Conservation (phyloP, 2,113 vertebrate genomes). For the Carollia perspicillata region DNA sequence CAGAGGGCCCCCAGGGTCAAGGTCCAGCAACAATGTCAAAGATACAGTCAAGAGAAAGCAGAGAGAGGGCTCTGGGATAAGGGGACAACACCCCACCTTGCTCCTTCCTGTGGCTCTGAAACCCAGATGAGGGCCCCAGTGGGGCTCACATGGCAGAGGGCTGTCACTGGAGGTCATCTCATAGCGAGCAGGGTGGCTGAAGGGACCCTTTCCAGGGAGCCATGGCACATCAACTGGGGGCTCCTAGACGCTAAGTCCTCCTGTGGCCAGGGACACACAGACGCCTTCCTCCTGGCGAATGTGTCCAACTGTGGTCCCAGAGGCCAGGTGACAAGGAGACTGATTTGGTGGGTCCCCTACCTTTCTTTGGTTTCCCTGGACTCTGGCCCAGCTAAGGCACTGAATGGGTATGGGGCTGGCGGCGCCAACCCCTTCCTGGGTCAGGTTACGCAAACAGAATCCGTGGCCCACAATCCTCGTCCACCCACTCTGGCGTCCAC, state of each 20-base stretch:
- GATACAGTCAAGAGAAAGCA: neutral
- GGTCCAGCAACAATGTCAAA: neutral
- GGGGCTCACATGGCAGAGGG: neutral
- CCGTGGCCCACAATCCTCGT: accelerated
- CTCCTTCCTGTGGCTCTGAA: neutral
- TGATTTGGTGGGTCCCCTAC: neutral
- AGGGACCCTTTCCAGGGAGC: neutral
- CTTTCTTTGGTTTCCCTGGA: neutral
- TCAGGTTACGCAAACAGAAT: neutral
- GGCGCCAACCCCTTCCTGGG: accelerated
- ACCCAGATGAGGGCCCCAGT: no score
- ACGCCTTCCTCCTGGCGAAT: neutral
- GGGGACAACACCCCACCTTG: neutral
- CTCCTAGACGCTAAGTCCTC: neutral
- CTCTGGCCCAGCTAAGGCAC: neutral
- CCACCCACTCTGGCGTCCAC: neutral
- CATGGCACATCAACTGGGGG: accelerated
- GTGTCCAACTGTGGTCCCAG: accelerated
- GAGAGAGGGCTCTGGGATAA: neutral
- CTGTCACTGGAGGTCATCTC: accelerated
- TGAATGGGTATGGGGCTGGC: accelerated
- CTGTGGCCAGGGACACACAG: accelerated
- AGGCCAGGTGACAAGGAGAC: neutral
- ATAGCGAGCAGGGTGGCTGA: accelerated
- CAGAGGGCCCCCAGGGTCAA: accelerated